A percentile compares a stretch with the other conserved stretches of the same genome.
phyloP scores from a whole-genome alignment of 2,888 invertebrate genomes.

The Leptura quadrifasciata region DNA sequence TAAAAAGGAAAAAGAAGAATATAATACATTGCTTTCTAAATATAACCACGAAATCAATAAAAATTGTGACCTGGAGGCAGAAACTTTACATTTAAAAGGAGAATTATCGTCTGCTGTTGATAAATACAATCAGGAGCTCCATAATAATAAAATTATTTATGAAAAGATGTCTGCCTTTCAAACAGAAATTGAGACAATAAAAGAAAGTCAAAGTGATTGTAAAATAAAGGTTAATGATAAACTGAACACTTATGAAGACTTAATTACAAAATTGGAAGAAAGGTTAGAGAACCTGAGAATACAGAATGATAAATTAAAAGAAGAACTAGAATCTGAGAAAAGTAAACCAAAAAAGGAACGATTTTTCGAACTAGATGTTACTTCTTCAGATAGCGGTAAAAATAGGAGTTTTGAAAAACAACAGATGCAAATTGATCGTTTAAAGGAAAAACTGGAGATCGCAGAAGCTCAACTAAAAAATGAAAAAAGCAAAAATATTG shows the following conservation, averaged over 20 bases:
- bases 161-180: constrained; percentile 42
- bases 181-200: constrained; percentile 45
- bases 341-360: constrained; percentile 37
- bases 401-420: constrained; percentile 56
- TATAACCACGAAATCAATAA: constrained; percentile 45
- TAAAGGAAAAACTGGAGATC: constrained; percentile 49
- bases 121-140: constrained; percentile 35
- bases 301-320: background rate
- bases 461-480: constrained; percentile 35
- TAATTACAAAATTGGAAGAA: constrained; percentile 38
- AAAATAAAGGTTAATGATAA: constrained; percentile 43
- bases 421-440: constrained; percentile 54
- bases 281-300: constrained; percentile 35
- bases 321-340: constrained; percentile 40
- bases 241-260: constrained; percentile 41
- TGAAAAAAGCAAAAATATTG: constrained; percentile 42
- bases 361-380: constrained; percentile 10
- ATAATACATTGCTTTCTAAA: constrained; percentile 30
- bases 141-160: constrained; percentile 41
- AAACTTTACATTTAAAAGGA: constrained; percentile 28
- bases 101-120: constrained; percentile 24
- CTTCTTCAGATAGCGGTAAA: constrained; percentile 22
- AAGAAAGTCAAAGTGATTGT: constrained; percentile 41
- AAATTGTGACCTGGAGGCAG: constrained; percentile 37
- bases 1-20: constrained; percentile 37